Evolutionary conservation across 2,797 vertebrate species (phyloP).

Genomic region (Dicrostonyx torquatus): DNA sequence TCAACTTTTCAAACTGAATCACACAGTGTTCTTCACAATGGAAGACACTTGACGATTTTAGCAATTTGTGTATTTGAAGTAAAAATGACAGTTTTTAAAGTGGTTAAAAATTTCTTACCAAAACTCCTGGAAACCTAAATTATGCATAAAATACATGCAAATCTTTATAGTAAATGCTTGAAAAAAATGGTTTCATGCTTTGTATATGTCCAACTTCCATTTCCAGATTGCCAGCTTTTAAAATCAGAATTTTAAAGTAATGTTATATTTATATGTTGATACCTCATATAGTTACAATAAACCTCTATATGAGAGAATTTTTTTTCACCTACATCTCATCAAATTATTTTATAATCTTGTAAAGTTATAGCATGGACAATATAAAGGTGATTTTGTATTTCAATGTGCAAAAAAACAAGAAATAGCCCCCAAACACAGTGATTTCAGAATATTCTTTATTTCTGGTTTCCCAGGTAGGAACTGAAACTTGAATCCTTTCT

Average conservation of each 20-base stretch:
- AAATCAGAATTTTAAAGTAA: neutral
- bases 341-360: neutral
- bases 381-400: neutral
- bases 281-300: neutral
- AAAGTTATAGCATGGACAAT: neutral
- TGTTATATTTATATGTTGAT: neutral
- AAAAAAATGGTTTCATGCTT: constrained; percentile 14
- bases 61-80: constrained; percentile 10
- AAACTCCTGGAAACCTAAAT: constrained; percentile 52
- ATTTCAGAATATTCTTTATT: neutral
- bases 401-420: too few relatives aligned
- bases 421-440: neutral
- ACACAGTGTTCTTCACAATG: constrained; percentile 60
- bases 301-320: neutral
- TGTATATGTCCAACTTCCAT: neutral
- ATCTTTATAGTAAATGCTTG: constrained; percentile 35
- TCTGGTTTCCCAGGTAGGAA: neutral
- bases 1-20: constrained; percentile 41
- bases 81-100: constrained; percentile 70
- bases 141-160: neutral
- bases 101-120: constrained; percentile 60
- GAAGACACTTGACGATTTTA: constrained; percentile 45
- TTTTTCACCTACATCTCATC: neutral
- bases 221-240: neutral
- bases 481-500: neutral